phyloP scores from a whole-genome alignment of 2,797 vertebrate species.

The Enteromius trimaculatus region DNA sequence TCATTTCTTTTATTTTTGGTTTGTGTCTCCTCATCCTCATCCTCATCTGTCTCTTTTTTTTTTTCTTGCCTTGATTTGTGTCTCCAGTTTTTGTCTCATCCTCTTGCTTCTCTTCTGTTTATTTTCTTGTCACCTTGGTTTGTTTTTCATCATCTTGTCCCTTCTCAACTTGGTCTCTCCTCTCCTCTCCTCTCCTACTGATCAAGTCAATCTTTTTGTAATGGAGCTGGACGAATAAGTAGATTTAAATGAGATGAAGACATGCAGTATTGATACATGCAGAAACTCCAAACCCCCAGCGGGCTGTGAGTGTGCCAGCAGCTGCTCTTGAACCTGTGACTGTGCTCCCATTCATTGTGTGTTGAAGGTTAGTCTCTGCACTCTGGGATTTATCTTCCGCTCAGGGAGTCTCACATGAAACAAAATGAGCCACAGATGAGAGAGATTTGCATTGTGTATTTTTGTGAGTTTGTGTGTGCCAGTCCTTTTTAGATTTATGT shows the following conservation, averaged over 20 bases:
- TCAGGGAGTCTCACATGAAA: slow-evolving; percentile 40
- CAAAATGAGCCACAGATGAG: slow-evolving; percentile 47
- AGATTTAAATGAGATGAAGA: slow-evolving; percentile 27
- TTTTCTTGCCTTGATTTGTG: no score
- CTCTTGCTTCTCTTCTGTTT: not conserved
- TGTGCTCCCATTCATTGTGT: slow-evolving; percentile 17
- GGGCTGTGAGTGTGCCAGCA: not conserved
- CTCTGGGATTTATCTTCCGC: slow-evolving; percentile 28
- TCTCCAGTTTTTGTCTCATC: not conserved
- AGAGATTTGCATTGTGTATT: slow-evolving; percentile 22
- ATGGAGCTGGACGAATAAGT: slow-evolving; percentile 10
- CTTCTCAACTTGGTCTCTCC: not conserved
- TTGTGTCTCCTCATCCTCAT: not conserved
- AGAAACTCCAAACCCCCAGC: slow-evolving; percentile 33
- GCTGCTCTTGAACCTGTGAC: slow-evolving; percentile 20
- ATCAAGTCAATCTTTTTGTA: slow-evolving; percentile 7
- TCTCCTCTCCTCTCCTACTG: not conserved
- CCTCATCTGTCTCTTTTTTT: no score
- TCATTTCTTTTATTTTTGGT: no score
- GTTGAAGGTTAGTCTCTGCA: slow-evolving; percentile 31
- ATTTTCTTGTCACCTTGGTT: not conserved
- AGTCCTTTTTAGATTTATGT: slow-evolving; percentile 5
- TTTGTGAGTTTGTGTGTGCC: slow-evolving; percentile 1
- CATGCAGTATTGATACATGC: slow-evolving; percentile 30
- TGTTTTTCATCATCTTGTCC: not conserved